Base-by-base conservation (phyloP, 2,797 vertebrate genomes). In the Scolopax bukidnonensis region DNA sequence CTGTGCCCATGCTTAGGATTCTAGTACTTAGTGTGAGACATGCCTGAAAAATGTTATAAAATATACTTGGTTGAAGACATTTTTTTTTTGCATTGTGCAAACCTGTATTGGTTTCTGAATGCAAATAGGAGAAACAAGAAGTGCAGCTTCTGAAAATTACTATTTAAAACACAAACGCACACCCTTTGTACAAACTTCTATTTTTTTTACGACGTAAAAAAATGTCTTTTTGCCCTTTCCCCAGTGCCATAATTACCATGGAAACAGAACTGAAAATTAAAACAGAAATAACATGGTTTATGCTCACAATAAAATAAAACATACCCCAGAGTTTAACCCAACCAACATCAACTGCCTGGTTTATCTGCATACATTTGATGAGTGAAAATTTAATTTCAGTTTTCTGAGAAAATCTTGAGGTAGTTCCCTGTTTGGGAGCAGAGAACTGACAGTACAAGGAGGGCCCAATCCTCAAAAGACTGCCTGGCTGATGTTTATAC, bases 191-290 rank as follows among this genome's bases (percentile, higher is more conserved):
- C 61, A 61, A 77, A 64, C 17, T 96, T 93, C 88, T 69, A 79
- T 92, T 96, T 87, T 93, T 93, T 96, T 96, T 88, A 75, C 77
- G 83, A 69, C 77, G 61, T 90, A 92, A 96, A 96, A 96, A 85
- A 87, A 86, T 36, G 86, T 87, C 64, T 82, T 93, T 93, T 75
- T 60, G 85, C 75, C 86, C 86, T 84, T 96, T 96, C 94, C 97
- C 83, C 40, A 69, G 84, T 97, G 95, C 67, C 94, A 96, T 97
- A 97, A 98, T 98, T 97, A 96, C 98, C 97, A 98, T 97, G 97
- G 98, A 98, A 98, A 98, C 97, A 92, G 85, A 97, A 95, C 71
- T 96, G 96, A 93, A 97, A 97, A 98, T 97, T 97, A 97, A 97
- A 97, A 93, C 59, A 84, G 90, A 96, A 98, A 97, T 93, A 97